phyloP scores from a whole-genome alignment of 2,888 invertebrate genomes.

The Dexiosoma caninum region DNA sequence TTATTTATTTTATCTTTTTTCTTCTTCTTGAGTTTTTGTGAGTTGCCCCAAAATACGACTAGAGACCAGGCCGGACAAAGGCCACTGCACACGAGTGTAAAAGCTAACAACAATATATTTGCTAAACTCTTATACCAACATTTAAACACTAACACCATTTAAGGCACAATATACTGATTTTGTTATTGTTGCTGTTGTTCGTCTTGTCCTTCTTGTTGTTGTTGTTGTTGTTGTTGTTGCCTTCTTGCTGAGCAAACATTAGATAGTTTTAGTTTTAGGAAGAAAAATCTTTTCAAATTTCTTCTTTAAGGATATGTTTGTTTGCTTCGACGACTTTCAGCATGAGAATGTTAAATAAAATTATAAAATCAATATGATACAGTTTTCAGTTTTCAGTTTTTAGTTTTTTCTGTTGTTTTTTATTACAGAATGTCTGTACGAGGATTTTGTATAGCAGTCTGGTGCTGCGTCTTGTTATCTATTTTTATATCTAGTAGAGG shows the following conservation, averaged over 20 bases:
- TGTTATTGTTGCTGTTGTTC: too few species aligned
- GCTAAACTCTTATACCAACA: constrained; percentile 49
- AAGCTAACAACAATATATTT: constrained; percentile 52
- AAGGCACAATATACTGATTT: constrained; percentile 34
- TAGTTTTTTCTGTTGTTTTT: neutral
- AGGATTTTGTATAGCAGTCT: neutral
- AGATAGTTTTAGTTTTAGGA: neutral
- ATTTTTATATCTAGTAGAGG: neutral
- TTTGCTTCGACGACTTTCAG: neutral
- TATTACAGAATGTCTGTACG: neutral
- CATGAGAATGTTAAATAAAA: constrained; percentile 32
- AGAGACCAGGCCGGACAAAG: neutral
- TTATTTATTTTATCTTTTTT: neutral
- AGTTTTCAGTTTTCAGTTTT: too few species aligned
- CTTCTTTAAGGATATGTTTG: neutral
- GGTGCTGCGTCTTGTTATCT: constrained; percentile 5
- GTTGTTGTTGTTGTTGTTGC: too few species aligned
- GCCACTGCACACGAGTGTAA: neutral
- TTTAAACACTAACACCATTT: constrained; percentile 49
- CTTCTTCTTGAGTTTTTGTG: neutral
- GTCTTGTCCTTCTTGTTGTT: too few species aligned
- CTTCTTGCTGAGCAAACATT: constrained; percentile 3
- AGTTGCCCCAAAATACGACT: neutral
- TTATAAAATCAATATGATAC: constrained; percentile 46
- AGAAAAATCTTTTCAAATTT: neutral